These are phyloP conservation scores for Cepaea hortensis DNA, from an alignment of 2,888 invertebrate genomes.

Conservation along the genomic window DNA sequence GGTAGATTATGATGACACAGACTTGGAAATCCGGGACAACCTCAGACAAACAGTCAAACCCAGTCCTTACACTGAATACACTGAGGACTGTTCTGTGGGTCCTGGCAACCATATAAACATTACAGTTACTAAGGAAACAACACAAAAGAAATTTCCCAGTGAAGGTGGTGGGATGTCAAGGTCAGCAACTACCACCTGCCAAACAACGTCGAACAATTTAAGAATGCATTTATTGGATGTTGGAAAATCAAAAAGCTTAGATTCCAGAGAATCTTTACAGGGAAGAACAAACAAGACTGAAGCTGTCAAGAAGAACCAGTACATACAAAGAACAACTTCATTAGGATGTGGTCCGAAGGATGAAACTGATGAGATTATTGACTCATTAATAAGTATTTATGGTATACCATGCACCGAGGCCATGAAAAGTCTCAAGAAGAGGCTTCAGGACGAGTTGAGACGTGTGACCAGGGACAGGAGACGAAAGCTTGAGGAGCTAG, in stretches of 20 bases:
- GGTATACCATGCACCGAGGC: constrained; percentile 73
- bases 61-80: not conserved
- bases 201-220: constrained; percentile 9
- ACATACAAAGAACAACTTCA: constrained; percentile 49
- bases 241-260: constrained; percentile 55
- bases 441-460: constrained; percentile 78
- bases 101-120: not conserved
- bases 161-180: constrained; percentile 67
- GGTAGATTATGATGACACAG: constrained; percentile 20
- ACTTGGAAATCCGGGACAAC: not conserved
- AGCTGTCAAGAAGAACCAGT: not conserved
- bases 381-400: constrained; percentile 70
- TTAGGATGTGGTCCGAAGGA: constrained; percentile 58
- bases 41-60: not conserved
- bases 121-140: constrained; percentile 19
- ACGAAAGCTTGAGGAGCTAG: constrained; percentile 76
- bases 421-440: constrained; percentile 73
- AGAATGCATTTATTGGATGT: constrained; percentile 47
- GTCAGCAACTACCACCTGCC: constrained; percentile 48
- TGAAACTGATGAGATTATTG: constrained; percentile 71
- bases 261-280: constrained; percentile 40
- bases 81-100: not conserved
- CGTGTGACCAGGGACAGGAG: constrained; percentile 76
- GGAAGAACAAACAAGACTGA: not conserved
- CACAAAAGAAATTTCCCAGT: constrained; percentile 62